These are phyloP conservation scores for Odontesthes bonariensis DNA, from an alignment of 2,113 vertebrate genomes.

Conservation along the genomic window DNA sequence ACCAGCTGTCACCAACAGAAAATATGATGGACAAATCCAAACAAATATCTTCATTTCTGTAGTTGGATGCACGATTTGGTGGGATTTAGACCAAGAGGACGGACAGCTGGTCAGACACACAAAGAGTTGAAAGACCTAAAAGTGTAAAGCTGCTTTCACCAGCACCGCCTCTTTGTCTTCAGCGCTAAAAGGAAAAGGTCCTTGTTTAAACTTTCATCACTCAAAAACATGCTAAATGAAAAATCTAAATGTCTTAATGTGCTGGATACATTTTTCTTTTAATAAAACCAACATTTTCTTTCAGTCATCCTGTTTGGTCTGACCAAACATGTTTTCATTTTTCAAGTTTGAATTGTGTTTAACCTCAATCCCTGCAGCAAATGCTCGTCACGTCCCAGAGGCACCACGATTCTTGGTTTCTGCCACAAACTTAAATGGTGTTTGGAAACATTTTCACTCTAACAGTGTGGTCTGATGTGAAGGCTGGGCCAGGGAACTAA, in stretches of 20 bases:
- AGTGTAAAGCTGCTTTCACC: conserved; percentile 31
- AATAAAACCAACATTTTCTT: conserved; percentile 21
- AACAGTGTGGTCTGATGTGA: conserved; percentile 57
- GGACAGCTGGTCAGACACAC: conserved; percentile 56
- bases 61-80: conserved; percentile 36
- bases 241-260: neutral
- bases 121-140: conserved; percentile 48
- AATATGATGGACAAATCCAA: conserved; percentile 55
- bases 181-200: conserved; percentile 7
- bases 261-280: neutral
- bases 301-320: conserved; percentile 25
- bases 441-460: conserved; percentile 65
- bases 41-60: conserved; percentile 55
- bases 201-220: neutral
- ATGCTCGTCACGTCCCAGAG: conserved; percentile 42
- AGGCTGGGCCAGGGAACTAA: conserved; percentile 29
- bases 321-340: conserved; percentile 52
- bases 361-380: conserved; percentile 34
- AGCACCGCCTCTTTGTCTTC: conserved; percentile 50
- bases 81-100: conserved; percentile 41
- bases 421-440: conserved; percentile 51
- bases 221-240: neutral
- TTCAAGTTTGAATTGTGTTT: conserved; percentile 49
- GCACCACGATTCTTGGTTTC: conserved; percentile 52
- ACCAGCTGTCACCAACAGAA: conserved; percentile 69